Evolutionary conservation across 2,797 vertebrate species (phyloP).

Genomic region (Helicolenus hilgendorfi): DNA sequence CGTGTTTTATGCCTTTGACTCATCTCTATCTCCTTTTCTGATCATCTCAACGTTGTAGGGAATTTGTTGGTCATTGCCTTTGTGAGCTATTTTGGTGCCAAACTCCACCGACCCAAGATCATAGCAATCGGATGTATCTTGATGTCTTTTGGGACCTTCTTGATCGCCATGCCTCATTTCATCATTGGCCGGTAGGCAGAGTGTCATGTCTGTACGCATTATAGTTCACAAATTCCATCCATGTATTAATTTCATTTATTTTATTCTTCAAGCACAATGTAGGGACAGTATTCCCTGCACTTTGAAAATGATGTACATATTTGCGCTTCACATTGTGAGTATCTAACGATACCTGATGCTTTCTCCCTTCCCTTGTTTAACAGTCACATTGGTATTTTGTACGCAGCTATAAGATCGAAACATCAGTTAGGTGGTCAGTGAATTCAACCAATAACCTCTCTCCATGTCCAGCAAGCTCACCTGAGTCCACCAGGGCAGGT

Average conservation of each 20-base stretch:
- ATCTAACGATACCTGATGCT: slow-evolving; percentile 72
- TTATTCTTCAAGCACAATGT: background rate
- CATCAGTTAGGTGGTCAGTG: slow-evolving; percentile 87
- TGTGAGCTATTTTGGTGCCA: slow-evolving; percentile 97
- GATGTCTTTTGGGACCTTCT: slow-evolving; percentile 95
- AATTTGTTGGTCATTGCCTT: slow-evolving; percentile 96
- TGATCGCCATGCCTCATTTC: slow-evolving; percentile 95
- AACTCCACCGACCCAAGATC: slow-evolving; percentile 95
- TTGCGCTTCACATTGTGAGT: slow-evolving; percentile 42
- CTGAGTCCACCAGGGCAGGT: slow-evolving; percentile 58
- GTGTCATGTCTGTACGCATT: background rate
- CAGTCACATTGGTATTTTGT: slow-evolving; percentile 82
- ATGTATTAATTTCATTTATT: background rate
- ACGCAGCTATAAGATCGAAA: slow-evolving; percentile 94
- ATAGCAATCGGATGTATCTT: slow-evolving; percentile 94
- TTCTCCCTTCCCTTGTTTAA: slow-evolving; percentile 79
- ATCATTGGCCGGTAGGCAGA: slow-evolving; percentile 93
- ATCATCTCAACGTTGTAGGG: slow-evolving; percentile 85
- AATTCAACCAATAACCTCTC: slow-evolving; percentile 91
- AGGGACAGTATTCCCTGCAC: background rate
- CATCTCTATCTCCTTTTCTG: slow-evolving; percentile 7
- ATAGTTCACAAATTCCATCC: background rate
- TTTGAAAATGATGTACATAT: slow-evolving; percentile 17
- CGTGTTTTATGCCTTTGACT: slow-evolving; percentile 1
- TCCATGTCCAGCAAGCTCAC: slow-evolving; percentile 89